Percentiles rank a stretch among this genome's conserved stretches.
phyloP scores from a whole-genome alignment of 2,888 invertebrate genomes.

The Diplazon laetatorius region DNA sequence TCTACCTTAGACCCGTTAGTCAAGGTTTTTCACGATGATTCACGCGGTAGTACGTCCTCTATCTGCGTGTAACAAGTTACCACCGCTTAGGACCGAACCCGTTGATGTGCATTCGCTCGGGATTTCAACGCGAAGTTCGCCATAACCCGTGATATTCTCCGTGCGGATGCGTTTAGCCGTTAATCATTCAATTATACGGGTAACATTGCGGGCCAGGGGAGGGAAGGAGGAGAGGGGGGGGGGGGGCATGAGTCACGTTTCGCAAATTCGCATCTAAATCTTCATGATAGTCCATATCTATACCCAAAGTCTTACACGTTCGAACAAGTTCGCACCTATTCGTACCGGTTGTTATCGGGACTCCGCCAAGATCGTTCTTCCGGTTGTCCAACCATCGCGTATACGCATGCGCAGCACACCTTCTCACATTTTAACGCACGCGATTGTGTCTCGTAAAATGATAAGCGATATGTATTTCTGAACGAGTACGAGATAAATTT shows the following conservation, averaged over 20 bases:
- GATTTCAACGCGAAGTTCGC: slow-evolving; percentile 33
- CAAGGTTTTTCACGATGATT: slow-evolving; percentile 49
- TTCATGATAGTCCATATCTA: slow-evolving; percentile 30
- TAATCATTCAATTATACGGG: slow-evolving; percentile 62
- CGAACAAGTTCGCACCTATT: slow-evolving; percentile 51
- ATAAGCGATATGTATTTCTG: slow-evolving; percentile 3
- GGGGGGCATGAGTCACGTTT: slow-evolving; percentile 34
- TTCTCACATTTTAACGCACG: not conserved
- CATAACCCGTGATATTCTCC: slow-evolving; percentile 29
- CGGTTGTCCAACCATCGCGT: slow-evolving; percentile 39
- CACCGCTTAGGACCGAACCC: slow-evolving; percentile 47
- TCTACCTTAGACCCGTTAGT: too few relatives aligned
- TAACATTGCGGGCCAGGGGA: not conserved
- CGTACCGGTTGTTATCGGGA: slow-evolving; percentile 43
- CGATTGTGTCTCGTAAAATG: slow-evolving; percentile 46
- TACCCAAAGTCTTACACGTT: slow-evolving; percentile 55
- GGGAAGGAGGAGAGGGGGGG: too few relatives aligned
- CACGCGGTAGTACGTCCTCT: slow-evolving; percentile 35
- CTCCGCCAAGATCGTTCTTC: slow-evolving; percentile 36
- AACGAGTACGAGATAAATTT: slow-evolving; percentile 22
- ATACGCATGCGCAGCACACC: not conserved
- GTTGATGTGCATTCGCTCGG: slow-evolving; percentile 29
- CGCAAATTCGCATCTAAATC: slow-evolving; percentile 44
- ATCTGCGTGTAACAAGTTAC: slow-evolving; percentile 49
- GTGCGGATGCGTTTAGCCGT: slow-evolving; percentile 52